These are phyloP conservation scores for Styela plicata DNA, from an alignment of 23 tunicate species.

Conservation along the genomic window DNA sequence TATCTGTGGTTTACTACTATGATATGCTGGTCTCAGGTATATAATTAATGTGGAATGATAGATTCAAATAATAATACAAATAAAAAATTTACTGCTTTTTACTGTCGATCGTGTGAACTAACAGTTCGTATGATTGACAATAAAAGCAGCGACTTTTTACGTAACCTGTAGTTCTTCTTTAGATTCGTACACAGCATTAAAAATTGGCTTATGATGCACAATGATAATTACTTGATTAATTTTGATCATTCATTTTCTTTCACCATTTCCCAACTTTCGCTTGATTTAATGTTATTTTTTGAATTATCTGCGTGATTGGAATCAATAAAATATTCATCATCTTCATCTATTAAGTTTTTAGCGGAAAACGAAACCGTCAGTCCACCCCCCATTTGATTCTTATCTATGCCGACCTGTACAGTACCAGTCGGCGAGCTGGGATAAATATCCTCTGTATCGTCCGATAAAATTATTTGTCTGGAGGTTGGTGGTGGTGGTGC, in stretches of 20 bases:
- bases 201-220: no score
- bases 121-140: no score
- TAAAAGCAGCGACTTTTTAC: no score
- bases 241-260: neutral
- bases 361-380: slow-evolving; percentile 9
- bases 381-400: neutral
- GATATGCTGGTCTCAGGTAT: no score
- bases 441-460: neutral
- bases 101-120: no score
- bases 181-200: no score
- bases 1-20: no score
- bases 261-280: neutral
- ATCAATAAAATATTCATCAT: neutral
- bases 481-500: neutral
- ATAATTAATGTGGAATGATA: no score
- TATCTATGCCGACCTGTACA: neutral
- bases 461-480: neutral
- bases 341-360: neutral
- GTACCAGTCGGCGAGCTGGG: neutral
- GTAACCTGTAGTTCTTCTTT: no score
- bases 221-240: no score
- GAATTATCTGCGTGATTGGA: neutral
- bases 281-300: neutral
- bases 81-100: no score
- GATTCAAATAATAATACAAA: no score